Percentiles rank a stretch among this genome's conserved stretches.
Evolutionary conservation across 2,888 invertebrate species (phyloP).

Genomic region (Stomorhina lunata): DNA sequence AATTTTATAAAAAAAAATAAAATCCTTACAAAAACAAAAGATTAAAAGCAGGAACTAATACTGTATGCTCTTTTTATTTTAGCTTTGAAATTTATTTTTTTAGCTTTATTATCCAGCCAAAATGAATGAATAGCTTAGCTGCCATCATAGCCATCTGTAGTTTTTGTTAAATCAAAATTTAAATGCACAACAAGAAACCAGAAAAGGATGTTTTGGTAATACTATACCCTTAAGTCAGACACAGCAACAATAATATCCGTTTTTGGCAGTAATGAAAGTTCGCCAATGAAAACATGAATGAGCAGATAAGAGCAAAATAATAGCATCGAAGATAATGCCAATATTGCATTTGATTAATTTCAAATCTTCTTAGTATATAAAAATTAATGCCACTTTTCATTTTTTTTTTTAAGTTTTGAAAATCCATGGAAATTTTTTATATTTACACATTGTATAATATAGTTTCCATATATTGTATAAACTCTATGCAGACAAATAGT

Average conservation of each 20-base stretch:
- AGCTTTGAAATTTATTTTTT: neutral
- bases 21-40: conserved; percentile 15
- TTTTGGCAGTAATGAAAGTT: conserved; percentile 9
- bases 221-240: neutral
- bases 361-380: too few relatives aligned
- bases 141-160: neutral
- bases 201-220: conserved; percentile 14
- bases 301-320: too few relatives aligned
- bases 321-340: too few relatives aligned
- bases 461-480: too few relatives aligned
- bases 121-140: too few relatives aligned
- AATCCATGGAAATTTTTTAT: too few relatives aligned
- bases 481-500: too few relatives aligned
- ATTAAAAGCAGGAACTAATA: conserved; percentile 34
- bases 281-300: neutral
- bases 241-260: neutral
- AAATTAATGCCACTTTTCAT: too few relatives aligned
- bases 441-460: too few relatives aligned
- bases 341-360: too few relatives aligned
- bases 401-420: too few relatives aligned
- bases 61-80: neutral
- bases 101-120: conserved; percentile 10
- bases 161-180: conserved; percentile 15
- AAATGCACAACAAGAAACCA: neutral
- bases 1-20: conserved; percentile 60